These are phyloP conservation scores for Phacellophora camtschatica DNA, from an alignment of 30 jellyfish, hydroid and myxozoan genomes.

Conservation along the genomic window DNA sequence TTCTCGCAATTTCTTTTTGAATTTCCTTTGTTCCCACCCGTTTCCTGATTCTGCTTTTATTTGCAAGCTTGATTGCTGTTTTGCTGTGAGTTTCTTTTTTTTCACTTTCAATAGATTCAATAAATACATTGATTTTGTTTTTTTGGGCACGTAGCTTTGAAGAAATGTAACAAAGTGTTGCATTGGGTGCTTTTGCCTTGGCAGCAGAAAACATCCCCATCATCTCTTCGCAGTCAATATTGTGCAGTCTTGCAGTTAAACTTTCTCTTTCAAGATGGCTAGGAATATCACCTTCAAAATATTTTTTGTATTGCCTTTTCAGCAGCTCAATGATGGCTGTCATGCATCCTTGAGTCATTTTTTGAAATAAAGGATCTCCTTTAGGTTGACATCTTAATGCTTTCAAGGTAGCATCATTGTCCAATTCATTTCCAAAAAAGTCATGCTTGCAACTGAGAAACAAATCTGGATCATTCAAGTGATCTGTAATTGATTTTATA, in stretches of 20 bases:
- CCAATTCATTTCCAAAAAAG: background rate
- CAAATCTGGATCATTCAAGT: constrained; percentile 17
- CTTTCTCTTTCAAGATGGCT: constrained; percentile 4
- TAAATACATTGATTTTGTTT: constrained; percentile 1
- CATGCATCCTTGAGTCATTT: background rate
- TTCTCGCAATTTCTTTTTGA: constrained; percentile 2
- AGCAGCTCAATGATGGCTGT: background rate
- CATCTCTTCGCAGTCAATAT: constrained; percentile 19
- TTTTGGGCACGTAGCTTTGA: constrained; percentile 23
- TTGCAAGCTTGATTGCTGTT: constrained; percentile 14
- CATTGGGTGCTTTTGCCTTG: constrained; percentile 32
- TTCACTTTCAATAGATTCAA: background rate
- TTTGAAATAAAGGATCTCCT: background rate
- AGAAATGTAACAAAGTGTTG: constrained; percentile 26
- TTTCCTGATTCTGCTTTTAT: constrained; percentile 2
- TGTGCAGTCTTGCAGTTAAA: constrained; percentile 21
- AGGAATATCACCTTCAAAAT: constrained; percentile 18
- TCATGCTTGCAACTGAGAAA: constrained; percentile 14
- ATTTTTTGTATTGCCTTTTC: constrained; percentile 11
- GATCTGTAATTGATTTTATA: background rate
- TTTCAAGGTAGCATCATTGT: background rate
- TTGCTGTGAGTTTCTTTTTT: background rate
- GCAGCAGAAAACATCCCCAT: constrained; percentile 47
- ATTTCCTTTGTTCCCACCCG: background rate
- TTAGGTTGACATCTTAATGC: background rate